Conservation (phyloP, 2,888 invertebrate species). For the Altica lythri region DNA sequence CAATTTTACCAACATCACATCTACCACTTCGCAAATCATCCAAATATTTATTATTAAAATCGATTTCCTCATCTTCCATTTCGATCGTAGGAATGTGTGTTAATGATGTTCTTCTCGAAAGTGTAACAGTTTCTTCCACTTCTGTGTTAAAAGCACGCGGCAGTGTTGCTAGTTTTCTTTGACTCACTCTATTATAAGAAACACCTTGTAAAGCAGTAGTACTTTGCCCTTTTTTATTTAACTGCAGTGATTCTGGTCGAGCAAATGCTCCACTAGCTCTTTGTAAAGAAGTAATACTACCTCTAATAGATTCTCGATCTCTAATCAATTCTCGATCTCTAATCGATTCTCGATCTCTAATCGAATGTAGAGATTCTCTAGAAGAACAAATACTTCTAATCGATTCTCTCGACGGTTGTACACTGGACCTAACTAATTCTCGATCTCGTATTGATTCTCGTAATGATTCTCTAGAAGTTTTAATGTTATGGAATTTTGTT, state of each 20-base stretch:
- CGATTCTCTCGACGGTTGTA: too few relatives aligned
- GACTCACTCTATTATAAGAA: conserved; percentile 15
- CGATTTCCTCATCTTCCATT: conserved; percentile 86
- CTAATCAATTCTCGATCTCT: conserved; percentile 10
- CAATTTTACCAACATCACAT: conserved; percentile 49
- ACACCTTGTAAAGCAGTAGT: conserved; percentile 24
- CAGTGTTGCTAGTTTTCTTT: conserved; percentile 26
- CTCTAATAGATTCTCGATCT: conserved; percentile 20
- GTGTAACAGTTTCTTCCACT: conserved; percentile 46
- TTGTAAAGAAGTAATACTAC: conserved; percentile 20
- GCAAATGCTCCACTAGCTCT: conserved; percentile 3
- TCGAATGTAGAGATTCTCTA: conserved; percentile 32
- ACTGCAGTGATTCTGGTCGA: conserved; percentile 6
- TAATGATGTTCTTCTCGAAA: conserved; percentile 47
- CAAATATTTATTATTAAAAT: conserved; percentile 82
- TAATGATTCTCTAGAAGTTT: too few relatives aligned
- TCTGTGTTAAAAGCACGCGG: conserved; percentile 27
- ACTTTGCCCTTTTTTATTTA: conserved; percentile 24
- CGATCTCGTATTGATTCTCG: too few relatives aligned
- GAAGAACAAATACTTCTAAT: conserved; percentile 20
- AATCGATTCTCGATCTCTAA: conserved; percentile 18
- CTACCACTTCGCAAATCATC: conserved; percentile 68
- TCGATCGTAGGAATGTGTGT: conserved; percentile 29
- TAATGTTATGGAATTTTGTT: conserved; percentile 37
- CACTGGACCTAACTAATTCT: too few relatives aligned